Percentiles rank a stretch among this genome's conserved stretches.
phyloP scores from a whole-genome alignment of 1,140 invertebrate species.

The Tetramorium parvispinum region DNA sequence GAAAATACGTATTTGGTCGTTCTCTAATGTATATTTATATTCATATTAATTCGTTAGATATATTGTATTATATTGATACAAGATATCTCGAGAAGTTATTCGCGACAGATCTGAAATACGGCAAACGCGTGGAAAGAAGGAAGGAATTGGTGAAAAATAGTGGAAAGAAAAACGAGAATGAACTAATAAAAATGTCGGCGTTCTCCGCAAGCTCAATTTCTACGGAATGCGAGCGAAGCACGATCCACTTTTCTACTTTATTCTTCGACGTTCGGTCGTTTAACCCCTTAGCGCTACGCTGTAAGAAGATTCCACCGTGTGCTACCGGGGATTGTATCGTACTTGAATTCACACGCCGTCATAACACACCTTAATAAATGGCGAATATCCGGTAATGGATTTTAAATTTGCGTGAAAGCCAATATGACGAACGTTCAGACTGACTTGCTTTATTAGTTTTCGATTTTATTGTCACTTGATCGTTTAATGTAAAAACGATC shows the following conservation, averaged over 20 bases:
- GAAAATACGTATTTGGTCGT: background rate
- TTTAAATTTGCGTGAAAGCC: conserved; percentile 14
- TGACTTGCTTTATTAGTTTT: background rate
- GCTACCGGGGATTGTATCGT: conserved; percentile 61
- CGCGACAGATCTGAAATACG: conserved; percentile 7
- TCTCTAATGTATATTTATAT: background rate
- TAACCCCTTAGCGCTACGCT: conserved; percentile 54
- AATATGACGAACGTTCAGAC: background rate
- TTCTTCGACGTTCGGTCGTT: conserved; percentile 64
- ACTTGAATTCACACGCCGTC: conserved; percentile 38
- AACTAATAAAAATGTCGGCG: conserved; percentile 62
- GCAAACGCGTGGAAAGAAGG: conserved; percentile 16
- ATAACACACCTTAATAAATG: conserved; percentile 29
- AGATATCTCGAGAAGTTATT: conserved; percentile 12
- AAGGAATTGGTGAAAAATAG: conserved; percentile 23
- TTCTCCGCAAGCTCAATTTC: conserved; percentile 68
- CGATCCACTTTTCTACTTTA: conserved; percentile 72
- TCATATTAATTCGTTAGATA: background rate
- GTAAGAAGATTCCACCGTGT: conserved; percentile 66
- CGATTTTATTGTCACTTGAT: conserved; percentile 7
- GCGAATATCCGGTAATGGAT: conserved; percentile 4
- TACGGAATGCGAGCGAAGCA: conserved; percentile 67
- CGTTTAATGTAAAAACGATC: background rate
- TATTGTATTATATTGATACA: conserved; percentile 14
- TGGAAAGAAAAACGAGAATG: conserved; percentile 46